A percentile compares a stretch with the other conserved stretches of the same genome.
These are phyloP conservation scores for Ophiothrix spiculata DNA, from an alignment of 35 echinoderm and acorn worm genomes.

Conservation along the genomic window DNA sequence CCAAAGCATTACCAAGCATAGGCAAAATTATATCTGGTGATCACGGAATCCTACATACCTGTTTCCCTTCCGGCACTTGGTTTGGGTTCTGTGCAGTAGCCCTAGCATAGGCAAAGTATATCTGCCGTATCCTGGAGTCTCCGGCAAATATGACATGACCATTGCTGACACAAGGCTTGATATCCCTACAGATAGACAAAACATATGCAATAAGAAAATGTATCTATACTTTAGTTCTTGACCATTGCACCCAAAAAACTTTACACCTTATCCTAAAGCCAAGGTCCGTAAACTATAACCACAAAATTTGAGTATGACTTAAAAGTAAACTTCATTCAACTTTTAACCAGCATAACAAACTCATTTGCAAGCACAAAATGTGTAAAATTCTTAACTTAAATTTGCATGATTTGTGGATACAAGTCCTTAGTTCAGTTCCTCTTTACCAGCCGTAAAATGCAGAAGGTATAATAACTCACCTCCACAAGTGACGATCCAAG, in stretches of 20 bases:
- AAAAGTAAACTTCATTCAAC: not conserved
- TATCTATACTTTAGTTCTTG: not conserved
- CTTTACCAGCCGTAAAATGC: no score
- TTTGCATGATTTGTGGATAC: no score
- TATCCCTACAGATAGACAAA: slow-evolving; percentile 35
- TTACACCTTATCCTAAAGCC: not conserved
- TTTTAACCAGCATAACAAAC: no score
- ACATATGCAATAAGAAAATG: not conserved
- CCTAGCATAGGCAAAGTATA: slow-evolving; percentile 36
- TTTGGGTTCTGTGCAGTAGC: not conserved
- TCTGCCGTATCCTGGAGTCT: slow-evolving; percentile 62
- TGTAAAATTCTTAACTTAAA: no score
- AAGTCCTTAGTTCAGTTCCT: no score
- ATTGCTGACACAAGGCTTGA: slow-evolving; percentile 20
- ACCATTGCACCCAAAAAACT: not conserved
- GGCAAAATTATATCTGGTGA: no score
- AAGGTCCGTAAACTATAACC: no score
- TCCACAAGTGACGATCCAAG: no score
- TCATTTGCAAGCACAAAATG: no score
- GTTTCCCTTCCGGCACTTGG: slow-evolving; percentile 30
- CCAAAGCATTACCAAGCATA: no score
- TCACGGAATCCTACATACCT: slow-evolving; percentile 51
- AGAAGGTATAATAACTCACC: no score
- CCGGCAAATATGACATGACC: slow-evolving; percentile 41
- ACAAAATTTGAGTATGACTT: not conserved